Evolutionary conservation across 2,888 invertebrate species (phyloP).

Genomic region (Fissipunctia ypsillon): DNA sequence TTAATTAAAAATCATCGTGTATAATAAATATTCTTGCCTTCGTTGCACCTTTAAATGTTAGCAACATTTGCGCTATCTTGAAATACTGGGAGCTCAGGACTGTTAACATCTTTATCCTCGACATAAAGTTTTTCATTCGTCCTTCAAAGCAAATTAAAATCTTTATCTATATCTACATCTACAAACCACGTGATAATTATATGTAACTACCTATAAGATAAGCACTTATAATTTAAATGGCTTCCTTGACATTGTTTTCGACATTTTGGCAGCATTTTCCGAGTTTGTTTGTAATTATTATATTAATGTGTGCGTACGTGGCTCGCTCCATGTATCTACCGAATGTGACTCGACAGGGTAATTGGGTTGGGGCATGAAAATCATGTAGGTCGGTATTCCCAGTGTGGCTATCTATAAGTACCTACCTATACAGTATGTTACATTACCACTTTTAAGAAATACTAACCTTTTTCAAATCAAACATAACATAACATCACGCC

Average conservation of each 20-base stretch:
- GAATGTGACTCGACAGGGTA: constrained; percentile 35
- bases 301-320: constrained; percentile 56
- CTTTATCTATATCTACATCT: constrained; percentile 30
- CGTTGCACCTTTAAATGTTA: no score
- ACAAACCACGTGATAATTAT: constrained; percentile 16
- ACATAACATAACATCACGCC: no score
- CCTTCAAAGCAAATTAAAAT: constrained; percentile 31
- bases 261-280: constrained; percentile 45
- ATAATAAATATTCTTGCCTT: not conserved
- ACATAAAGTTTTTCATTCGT: constrained; percentile 34
- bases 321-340: constrained; percentile 40
- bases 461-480: not conserved
- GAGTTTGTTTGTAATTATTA: constrained; percentile 54
- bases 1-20: no score
- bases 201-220: constrained; percentile 39
- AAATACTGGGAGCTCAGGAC: constrained; percentile 1
- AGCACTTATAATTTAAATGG: constrained; percentile 33
- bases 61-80: not conserved
- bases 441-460: not conserved
- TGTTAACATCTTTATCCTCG: not conserved
- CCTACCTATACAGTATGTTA: not conserved
- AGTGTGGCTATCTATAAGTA: not conserved
- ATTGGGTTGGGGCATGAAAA: constrained; percentile 23
- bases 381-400: constrained; percentile 17
- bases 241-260: constrained; percentile 58